A percentile compares a stretch with the other conserved stretches of the same genome.
phyloP scores from a whole-genome alignment of 2,797 vertebrate genomes.

The Notamacropus eugenii region DNA sequence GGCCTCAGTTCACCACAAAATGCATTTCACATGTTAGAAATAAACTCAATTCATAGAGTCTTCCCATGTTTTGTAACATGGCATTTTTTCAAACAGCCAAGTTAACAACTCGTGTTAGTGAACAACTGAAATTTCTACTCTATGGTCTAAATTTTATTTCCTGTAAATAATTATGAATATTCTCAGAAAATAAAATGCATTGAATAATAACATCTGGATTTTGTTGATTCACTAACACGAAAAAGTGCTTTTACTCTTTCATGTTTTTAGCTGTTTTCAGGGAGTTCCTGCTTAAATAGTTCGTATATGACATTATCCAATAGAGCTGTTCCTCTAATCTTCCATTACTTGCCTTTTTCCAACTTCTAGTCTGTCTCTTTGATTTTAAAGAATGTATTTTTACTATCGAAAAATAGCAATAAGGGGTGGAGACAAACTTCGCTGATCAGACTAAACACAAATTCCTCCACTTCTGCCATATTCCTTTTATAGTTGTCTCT shows the following conservation, averaged over 20 bases:
- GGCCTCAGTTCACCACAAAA: background rate
- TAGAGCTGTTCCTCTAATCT: background rate
- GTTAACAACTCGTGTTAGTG: background rate
- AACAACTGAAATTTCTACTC: conserved; percentile 17
- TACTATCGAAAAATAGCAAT: background rate
- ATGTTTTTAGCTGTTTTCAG: background rate
- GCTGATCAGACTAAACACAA: background rate
- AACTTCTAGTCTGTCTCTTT: background rate
- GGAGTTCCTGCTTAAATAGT: background rate
- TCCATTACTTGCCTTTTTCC: background rate
- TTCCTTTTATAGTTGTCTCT: background rate
- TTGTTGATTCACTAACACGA: background rate
- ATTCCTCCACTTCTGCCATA: background rate
- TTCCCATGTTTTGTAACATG: background rate
- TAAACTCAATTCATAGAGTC: background rate
- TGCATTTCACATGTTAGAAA: background rate
- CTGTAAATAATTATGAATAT: background rate
- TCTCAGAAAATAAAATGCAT: conserved; percentile 1
- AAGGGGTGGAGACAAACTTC: background rate
- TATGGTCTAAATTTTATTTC: background rate
- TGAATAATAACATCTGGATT: background rate
- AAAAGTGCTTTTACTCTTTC: background rate
- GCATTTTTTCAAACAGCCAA: background rate
- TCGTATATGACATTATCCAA: background rate
- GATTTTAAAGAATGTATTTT: conserved; percentile 8